A percentile compares a stretch with the other conserved stretches of the same genome.
Conservation (phyloP, 2,888 invertebrate species). For the Cordilura impudica region DNA sequence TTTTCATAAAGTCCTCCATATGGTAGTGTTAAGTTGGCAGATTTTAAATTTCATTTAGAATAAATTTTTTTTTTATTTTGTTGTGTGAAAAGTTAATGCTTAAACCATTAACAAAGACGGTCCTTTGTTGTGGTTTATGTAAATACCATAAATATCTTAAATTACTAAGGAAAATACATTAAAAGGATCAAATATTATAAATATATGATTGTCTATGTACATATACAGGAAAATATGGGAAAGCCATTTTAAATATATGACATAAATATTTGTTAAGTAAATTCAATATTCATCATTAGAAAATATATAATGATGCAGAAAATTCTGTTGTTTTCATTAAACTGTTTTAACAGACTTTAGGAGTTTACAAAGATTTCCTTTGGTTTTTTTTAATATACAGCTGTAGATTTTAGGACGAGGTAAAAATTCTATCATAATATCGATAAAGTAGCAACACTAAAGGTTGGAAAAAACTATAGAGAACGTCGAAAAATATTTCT, state of each 20-base stretch:
- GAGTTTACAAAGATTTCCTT: slow-evolving; percentile 31
- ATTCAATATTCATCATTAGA: slow-evolving; percentile 21
- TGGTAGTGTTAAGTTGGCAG: slow-evolving; percentile 32
- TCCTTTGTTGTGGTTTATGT: slow-evolving; percentile 51
- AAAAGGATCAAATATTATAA: slow-evolving; percentile 54
- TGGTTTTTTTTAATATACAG: no score
- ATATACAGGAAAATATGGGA: slow-evolving; percentile 36
- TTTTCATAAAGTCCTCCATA: slow-evolving; percentile 6
- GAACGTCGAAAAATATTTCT: no score
- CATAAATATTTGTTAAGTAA: slow-evolving; percentile 49
- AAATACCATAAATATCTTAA: slow-evolving; percentile 62
- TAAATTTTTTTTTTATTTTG: slow-evolving; percentile 12
- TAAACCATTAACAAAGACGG: slow-evolving; percentile 67
- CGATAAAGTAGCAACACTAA: no score
- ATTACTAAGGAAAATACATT: slow-evolving; percentile 60
- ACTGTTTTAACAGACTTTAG: slow-evolving; percentile 48
- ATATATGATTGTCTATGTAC: slow-evolving; percentile 19
- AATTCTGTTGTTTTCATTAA: slow-evolving; percentile 30
- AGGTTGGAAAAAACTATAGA: no score
- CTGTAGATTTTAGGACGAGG: no score
- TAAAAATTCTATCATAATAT: no score
- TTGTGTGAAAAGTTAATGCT: slow-evolving; percentile 70
- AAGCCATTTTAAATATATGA: slow-evolving; percentile 56
- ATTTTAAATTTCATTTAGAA: background rate
- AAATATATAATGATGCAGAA: slow-evolving; percentile 44